phyloP scores from a whole-genome alignment of 2,888 invertebrate species.

The Craniophora ligustri region DNA sequence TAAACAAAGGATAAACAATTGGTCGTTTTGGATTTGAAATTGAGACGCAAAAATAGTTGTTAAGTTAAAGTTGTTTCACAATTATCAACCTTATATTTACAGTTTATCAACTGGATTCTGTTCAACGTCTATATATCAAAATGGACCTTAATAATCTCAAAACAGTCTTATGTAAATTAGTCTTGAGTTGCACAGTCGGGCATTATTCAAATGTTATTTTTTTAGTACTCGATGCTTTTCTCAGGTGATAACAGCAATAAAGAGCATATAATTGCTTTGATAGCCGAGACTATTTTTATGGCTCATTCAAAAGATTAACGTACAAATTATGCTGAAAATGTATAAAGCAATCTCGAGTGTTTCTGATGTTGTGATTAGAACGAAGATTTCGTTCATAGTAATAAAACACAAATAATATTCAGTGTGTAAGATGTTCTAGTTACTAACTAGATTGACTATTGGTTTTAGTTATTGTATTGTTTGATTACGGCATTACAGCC shows the following conservation, averaged over 20 bases:
- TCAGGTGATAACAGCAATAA: constrained; percentile 18
- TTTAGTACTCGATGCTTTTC: constrained; percentile 19
- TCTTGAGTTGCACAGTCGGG: constrained; percentile 12
- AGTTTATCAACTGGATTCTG: too few relatives aligned
- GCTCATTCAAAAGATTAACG: constrained; percentile 36
- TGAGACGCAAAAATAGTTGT: too few relatives aligned
- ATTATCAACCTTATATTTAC: too few relatives aligned
- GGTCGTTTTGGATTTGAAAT: too few relatives aligned
- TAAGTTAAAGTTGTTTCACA: too few relatives aligned
- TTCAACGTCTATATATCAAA: too few relatives aligned
- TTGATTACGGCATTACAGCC: neutral
- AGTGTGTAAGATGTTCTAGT: neutral
- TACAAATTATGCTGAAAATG: constrained; percentile 46
- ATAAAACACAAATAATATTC: neutral
- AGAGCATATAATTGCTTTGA: constrained; percentile 26
- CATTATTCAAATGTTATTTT: constrained; percentile 15
- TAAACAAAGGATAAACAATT: too few relatives aligned
- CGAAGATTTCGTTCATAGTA: constrained; percentile 25
- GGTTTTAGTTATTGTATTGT: neutral
- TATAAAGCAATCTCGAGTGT: constrained; percentile 17
- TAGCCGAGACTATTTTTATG: constrained; percentile 17
- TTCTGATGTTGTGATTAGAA: constrained; percentile 10
- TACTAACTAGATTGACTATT: neutral
- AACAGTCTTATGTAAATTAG: neutral
- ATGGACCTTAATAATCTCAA: too few relatives aligned